Conservation (phyloP, 2,113 vertebrate genomes). For the Chroicocephalus ridibundus region DNA sequence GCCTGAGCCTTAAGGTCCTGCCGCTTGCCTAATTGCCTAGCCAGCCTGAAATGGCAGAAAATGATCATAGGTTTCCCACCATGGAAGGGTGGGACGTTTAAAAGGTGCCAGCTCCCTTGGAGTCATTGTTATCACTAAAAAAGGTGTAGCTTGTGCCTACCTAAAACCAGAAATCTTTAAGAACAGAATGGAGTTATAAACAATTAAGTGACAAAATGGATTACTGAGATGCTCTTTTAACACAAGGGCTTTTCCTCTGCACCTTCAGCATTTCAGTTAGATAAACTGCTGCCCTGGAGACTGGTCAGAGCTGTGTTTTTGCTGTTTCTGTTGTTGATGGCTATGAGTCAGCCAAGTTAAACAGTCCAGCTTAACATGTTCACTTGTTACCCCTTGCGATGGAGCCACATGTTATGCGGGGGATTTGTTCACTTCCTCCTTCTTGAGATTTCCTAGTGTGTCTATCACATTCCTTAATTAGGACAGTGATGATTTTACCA, state of each 20-base stretch:
- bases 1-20: background rate
- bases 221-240: background rate
- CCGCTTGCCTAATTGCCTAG: background rate
- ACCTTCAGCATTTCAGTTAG: background rate
- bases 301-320: background rate
- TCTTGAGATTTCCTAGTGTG: background rate
- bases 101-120: background rate
- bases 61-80: background rate
- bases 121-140: background rate
- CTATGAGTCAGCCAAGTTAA: background rate
- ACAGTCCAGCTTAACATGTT: background rate
- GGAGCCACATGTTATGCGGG: accelerated
- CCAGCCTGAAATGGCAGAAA: background rate
- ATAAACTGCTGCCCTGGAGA: background rate
- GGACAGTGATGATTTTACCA: background rate
- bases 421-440: background rate
- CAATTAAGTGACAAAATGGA: background rate
- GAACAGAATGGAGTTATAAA: background rate
- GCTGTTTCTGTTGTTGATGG: background rate
- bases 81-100: background rate
- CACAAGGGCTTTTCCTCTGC: background rate
- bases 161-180: background rate
- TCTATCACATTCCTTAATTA: background rate
- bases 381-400: background rate
- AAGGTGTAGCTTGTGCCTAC: background rate